phyloP scores from a whole-genome alignment of 2,888 invertebrate species.

The Metellina segmentata region DNA sequence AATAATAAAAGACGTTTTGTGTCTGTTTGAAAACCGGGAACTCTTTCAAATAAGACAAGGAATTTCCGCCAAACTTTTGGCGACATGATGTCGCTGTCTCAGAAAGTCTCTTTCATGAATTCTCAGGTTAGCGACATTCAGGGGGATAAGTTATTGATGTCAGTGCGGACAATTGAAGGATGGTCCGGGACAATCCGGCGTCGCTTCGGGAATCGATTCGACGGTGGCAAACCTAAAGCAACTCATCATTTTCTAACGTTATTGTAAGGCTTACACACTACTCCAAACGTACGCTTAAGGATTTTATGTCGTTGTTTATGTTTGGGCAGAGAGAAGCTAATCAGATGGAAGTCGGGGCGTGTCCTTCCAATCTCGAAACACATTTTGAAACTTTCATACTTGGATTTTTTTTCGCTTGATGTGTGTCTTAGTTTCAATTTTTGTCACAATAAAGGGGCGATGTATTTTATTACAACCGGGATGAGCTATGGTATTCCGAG shows the following conservation, averaged over 20 bases:
- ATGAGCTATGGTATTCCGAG: too few relatives aligned
- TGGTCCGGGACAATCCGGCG: constrained; percentile 70
- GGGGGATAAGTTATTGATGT: constrained; percentile 67
- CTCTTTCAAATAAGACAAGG: constrained; percentile 40
- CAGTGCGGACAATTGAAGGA: constrained; percentile 69
- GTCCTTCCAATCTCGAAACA: background rate
- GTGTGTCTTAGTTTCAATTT: too few relatives aligned
- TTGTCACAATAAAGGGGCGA: too few relatives aligned
- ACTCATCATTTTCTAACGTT: constrained; percentile 66
- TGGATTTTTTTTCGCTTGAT: too few relatives aligned
- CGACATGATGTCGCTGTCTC: constrained; percentile 40
- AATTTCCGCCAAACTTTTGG: constrained; percentile 59
- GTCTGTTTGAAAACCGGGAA: background rate
- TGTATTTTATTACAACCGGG: too few relatives aligned
- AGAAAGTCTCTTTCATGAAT: constrained; percentile 29
- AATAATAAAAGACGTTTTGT: background rate
- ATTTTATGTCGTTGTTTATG: constrained; percentile 3
- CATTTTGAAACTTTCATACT: background rate
- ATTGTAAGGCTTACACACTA: constrained; percentile 37
- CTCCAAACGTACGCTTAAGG: constrained; percentile 42
- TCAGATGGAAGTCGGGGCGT: background rate
- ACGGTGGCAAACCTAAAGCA: constrained; percentile 55
- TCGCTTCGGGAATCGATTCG: constrained; percentile 61
- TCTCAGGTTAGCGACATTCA: constrained; percentile 66
- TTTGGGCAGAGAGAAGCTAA: background rate